phyloP scores from a whole-genome alignment of 2,888 invertebrate species.

The Meiosimyza decipiens region DNA sequence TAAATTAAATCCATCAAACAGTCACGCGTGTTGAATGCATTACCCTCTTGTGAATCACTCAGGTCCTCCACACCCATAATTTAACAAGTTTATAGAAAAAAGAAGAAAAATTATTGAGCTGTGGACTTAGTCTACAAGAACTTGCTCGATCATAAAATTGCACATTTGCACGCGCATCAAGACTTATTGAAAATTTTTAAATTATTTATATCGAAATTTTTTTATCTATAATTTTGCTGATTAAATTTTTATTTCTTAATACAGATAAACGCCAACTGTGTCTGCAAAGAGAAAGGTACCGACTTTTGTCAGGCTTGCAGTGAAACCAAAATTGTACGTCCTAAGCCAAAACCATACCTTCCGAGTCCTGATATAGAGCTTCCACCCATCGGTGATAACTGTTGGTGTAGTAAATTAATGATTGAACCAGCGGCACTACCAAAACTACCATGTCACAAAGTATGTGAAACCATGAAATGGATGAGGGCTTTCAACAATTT shows the following conservation, averaged over 20 bases:
- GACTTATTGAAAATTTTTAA: conserved; percentile 2
- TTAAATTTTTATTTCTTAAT: not conserved
- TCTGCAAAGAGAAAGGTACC: conserved; percentile 58
- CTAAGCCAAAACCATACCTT: conserved; percentile 48
- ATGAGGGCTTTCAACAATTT: conserved; percentile 55
- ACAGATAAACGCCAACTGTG: conserved; percentile 57
- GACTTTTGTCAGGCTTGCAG: conserved; percentile 57
- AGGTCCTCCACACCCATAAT: too few species aligned
- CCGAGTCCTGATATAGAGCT: conserved; percentile 48
- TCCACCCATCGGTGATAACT: conserved; percentile 61
- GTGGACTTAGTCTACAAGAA: not conserved
- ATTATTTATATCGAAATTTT: not conserved
- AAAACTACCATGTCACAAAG: conserved; percentile 55
- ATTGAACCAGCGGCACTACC: conserved; percentile 64
- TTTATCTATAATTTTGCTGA: not conserved
- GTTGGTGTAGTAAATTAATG: conserved; percentile 62
- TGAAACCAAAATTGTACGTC: conserved; percentile 48
- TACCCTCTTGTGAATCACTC: too few species aligned
- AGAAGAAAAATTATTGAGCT: too few species aligned
- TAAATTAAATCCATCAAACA: too few species aligned
- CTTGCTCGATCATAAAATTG: not conserved
- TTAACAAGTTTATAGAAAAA: too few species aligned
- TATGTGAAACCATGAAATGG: conserved; percentile 60
- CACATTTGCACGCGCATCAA: not conserved
- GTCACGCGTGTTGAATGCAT: too few species aligned